These are phyloP conservation scores for Anoplius nigerrimus DNA, from an alignment of 2,888 invertebrate genomes.

Conservation along the genomic window DNA sequence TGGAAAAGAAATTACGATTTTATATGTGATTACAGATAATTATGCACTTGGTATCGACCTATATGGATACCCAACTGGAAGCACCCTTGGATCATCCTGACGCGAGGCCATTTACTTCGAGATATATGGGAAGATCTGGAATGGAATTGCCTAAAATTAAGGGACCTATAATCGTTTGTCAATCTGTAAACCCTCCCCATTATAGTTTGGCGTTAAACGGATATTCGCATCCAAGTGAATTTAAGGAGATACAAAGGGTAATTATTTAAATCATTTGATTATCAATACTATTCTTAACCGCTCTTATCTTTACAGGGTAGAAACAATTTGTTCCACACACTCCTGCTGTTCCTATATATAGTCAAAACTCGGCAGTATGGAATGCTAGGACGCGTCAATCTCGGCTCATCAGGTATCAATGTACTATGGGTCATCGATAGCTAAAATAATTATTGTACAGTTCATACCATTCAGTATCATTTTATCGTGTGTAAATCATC, in stretches of 20 bases:
- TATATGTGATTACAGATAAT: conserved; percentile 80
- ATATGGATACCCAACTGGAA: conserved; percentile 89
- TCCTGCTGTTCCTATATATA: conserved; percentile 87
- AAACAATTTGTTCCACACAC: conserved; percentile 91
- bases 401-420: conserved; percentile 89
- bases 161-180: conserved; percentile 80
- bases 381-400: conserved; percentile 85
- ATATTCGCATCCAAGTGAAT: conserved; percentile 75
- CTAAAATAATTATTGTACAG: conserved; percentile 21
- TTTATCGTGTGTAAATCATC: background rate
- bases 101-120: conserved; percentile 80
- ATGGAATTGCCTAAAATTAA: conserved; percentile 75
- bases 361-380: conserved; percentile 85
- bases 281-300: background rate
- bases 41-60: conserved; percentile 89
- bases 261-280: conserved; percentile 24
- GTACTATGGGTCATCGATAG: conserved; percentile 86
- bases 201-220: conserved; percentile 79
- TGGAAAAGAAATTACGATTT: too few relatives aligned
- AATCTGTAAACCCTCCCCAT: conserved; percentile 83
- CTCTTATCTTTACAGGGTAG: conserved; percentile 80
- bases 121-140: conserved; percentile 72
- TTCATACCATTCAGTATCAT: background rate
- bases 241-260: conserved; percentile 83
- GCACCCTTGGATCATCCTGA: conserved; percentile 81